A percentile compares a stretch with the other conserved stretches of the same genome.
Conservation (phyloP, 2,113 vertebrate genomes). For the Cathartes aura region DNA sequence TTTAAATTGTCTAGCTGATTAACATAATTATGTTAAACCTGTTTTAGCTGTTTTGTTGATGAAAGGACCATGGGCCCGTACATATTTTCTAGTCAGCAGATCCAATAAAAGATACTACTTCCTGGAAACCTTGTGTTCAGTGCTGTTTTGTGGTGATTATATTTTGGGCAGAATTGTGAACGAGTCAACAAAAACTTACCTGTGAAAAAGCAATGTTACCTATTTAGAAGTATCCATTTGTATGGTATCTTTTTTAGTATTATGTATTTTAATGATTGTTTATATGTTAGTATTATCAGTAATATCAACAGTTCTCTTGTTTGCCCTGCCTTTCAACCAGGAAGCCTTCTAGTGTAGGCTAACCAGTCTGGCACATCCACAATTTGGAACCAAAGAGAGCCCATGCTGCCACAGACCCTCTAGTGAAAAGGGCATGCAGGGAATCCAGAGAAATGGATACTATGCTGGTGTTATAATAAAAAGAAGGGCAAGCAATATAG, state of each 20-base stretch:
- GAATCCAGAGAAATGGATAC: neutral
- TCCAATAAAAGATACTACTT: neutral
- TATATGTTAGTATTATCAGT: fast-evolving
- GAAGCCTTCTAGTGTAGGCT: neutral
- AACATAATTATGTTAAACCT: slow-evolving; percentile 12
- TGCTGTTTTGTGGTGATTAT: neutral
- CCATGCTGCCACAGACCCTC: neutral
- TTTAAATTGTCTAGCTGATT: neutral
- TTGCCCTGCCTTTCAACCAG: neutral
- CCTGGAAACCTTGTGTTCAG: neutral
- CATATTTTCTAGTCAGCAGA: neutral
- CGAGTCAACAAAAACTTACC: neutral
- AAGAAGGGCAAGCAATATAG: neutral
- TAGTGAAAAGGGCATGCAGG: neutral
- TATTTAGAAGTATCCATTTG: neutral
- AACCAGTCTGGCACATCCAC: neutral
- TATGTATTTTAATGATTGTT: neutral
- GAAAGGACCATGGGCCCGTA: neutral
- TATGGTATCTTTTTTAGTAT: neutral
- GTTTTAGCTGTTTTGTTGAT: slow-evolving; percentile 1
- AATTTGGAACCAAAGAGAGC: fast-evolving
- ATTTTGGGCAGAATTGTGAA: neutral
- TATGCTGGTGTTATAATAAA: fast-evolving
- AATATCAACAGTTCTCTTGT: neutral
- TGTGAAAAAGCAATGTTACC: neutral